Evolutionary conservation across 2,113 vertebrate species (phyloP).

Genomic region (Falco punctatus): DNA sequence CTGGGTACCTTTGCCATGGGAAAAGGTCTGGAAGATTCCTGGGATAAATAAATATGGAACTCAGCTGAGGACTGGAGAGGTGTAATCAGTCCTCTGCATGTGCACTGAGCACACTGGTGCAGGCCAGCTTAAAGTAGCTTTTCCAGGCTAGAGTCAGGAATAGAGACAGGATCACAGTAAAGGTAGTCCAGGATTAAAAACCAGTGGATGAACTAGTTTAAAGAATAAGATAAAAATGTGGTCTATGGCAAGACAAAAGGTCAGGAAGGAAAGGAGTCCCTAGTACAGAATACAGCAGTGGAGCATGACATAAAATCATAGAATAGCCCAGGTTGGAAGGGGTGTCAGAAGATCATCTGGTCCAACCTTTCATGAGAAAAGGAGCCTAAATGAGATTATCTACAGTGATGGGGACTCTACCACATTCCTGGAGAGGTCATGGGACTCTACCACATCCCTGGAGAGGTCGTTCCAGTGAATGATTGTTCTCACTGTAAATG

Average conservation of each 20-base stretch:
- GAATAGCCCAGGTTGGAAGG: not conserved
- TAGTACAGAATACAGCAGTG: not conserved
- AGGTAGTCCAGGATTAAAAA: not conserved
- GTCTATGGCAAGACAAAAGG: not conserved
- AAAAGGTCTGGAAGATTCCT: not conserved
- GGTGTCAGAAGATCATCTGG: not conserved
- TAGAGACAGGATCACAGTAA: not conserved
- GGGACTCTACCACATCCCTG: not conserved
- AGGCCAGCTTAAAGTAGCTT: not conserved
- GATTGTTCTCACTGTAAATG: not conserved
- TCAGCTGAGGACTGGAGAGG: not conserved
- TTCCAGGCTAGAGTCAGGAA: not conserved
- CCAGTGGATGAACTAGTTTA: not conserved
- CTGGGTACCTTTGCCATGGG: not conserved
- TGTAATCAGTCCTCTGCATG: not conserved
- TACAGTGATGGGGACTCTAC: not conserved
- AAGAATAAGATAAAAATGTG: not conserved
- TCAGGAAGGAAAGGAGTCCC: not conserved
- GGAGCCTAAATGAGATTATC: not conserved
- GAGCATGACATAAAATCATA: not conserved
- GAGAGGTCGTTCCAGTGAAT: not conserved
- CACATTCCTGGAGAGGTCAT: too few relatives aligned
- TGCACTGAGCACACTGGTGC: not conserved
- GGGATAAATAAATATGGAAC: not conserved
- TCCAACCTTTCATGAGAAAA: not conserved